Base-by-base conservation (phyloP, 2,888 invertebrate species). In the Pandemis corylana region DNA sequence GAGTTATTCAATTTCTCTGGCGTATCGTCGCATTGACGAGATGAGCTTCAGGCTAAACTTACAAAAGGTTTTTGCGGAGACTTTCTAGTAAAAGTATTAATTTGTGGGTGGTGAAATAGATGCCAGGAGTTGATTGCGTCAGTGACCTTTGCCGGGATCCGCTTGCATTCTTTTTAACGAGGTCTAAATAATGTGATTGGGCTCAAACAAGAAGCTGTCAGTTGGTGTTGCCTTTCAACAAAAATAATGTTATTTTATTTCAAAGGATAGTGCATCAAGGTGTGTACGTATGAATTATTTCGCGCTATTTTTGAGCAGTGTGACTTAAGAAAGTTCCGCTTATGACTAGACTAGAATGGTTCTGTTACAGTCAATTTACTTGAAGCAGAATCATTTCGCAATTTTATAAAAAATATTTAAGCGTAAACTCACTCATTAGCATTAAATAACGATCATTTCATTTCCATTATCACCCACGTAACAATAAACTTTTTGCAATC, bases 1-100 rank as follows among this genome's bases (percentile, higher is more conserved):
- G 42, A 62, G 64, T 73, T 59, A 74, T 74, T 74, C 65, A 74
- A 74, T 74, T 69, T 74, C 69, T 70, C 74, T 53, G 44, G 74
- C 61, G 69, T 69, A 66, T 68, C 36, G 42, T 53, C 20, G 15
- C 28, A 46, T 63, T 41, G 68, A 59, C 64, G 65, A 10, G 44
- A 51, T 65, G 42, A 63, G 74, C 74, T 69, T 51, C 28, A 51
- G 65, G 67, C 67, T 36, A 41, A 15, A 65, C 46, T n/a, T 5
- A 49, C 63, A 68, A 68, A 62, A 73, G 56, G 49, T 56, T 42
- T 68, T 72, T 70, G 59, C n/a, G 42, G 46, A 51, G 46, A 42
- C 69, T 74, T 74, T 74, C 69, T 70, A 74, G 65, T 59, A 68
- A 68, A 49, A 66, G 65, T 62, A 49, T 64, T 44, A 42, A 42